Conservation (phyloP, 2,797 vertebrate genomes). For the Petrocephalus sullivani region DNA sequence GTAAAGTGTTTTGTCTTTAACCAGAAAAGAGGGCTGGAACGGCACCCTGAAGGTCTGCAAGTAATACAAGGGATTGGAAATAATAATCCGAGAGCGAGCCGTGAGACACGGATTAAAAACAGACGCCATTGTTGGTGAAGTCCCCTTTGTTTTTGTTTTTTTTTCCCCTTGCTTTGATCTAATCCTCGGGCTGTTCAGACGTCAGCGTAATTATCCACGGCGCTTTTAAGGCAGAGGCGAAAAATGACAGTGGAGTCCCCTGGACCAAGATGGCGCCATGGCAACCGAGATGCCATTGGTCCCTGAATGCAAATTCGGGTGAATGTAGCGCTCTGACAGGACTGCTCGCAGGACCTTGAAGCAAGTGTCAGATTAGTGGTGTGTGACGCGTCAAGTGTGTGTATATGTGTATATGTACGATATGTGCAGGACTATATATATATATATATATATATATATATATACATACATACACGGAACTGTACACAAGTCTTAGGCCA, state of each 20-base stretch:
- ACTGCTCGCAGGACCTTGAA: background rate
- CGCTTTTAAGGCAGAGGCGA: constrained; percentile 2
- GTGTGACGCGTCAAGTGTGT: constrained; percentile 2
- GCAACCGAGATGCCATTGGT: background rate
- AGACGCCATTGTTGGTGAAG: constrained; percentile 17
- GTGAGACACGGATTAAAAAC: constrained; percentile 20
- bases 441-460: too few relatives aligned
- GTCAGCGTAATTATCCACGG: constrained; percentile 24
- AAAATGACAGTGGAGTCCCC: constrained; percentile 17
- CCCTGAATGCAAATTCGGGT: constrained; percentile 5
- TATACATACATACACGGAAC: background rate
- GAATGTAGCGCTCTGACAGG: constrained; percentile 3
- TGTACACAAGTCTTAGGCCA: background rate
- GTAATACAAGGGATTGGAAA: background rate
- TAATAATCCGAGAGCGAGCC: constrained; percentile 21
- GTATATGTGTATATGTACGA: background rate
- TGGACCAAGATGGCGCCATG: constrained; percentile 19
- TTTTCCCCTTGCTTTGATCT: constrained; percentile 13
- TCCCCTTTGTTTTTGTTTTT: background rate
- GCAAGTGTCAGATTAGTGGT: background rate
- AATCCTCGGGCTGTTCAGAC: constrained; percentile 14
- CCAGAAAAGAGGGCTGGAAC: background rate
- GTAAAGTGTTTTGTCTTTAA: background rate
- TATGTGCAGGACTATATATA: background rate
- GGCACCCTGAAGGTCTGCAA: background rate